A percentile compares a stretch with the other conserved stretches of the same genome.
phyloP scores from a whole-genome alignment of 2,113 vertebrate genomes.

The Kryptolebias marmoratus region DNA sequence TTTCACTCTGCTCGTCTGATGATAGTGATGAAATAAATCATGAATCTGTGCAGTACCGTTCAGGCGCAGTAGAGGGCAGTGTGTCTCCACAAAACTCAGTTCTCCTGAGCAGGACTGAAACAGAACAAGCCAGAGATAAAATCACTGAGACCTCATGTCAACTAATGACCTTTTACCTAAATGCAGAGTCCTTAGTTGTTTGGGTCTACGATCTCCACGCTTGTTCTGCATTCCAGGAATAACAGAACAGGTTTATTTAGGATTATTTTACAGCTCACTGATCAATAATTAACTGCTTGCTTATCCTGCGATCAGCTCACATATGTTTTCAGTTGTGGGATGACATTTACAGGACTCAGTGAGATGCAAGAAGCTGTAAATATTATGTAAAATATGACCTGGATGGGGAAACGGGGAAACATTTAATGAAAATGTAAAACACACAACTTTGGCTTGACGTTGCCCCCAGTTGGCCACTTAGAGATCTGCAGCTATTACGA shows the following conservation, averaged over 20 bases:
- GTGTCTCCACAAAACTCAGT: conserved; percentile 84
- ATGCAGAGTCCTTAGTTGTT: too few species aligned
- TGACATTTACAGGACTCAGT: conserved; percentile 86
- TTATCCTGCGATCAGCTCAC: conserved; percentile 28
- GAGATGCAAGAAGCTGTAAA: conserved; percentile 87
- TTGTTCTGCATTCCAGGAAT: conserved; percentile 82
- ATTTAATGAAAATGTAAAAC: not conserved
- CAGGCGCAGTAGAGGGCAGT: conserved; percentile 87
- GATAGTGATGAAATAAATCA: too few species aligned
- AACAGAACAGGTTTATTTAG: conserved; percentile 1
- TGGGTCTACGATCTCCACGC: conserved; percentile 84
- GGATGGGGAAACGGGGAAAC: conserved; percentile 27
- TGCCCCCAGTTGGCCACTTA: too few species aligned
- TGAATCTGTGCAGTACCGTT: conserved; percentile 85
- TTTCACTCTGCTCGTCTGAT: too few species aligned
- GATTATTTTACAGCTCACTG: not conserved
- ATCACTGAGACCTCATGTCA: not conserved
- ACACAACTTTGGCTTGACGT: too few species aligned
- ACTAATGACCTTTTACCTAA: not conserved
- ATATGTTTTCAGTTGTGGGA: conserved; percentile 88
- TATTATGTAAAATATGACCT: conserved; percentile 90
- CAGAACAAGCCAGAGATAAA: not conserved
- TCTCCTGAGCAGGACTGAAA: conserved; percentile 84
- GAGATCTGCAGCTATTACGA: too few species aligned
- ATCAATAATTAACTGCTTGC: not conserved